A percentile compares a stretch with the other conserved stretches of the same genome.
Conservation (phyloP, 2,797 vertebrate species). For the Fistularia commersonii region DNA sequence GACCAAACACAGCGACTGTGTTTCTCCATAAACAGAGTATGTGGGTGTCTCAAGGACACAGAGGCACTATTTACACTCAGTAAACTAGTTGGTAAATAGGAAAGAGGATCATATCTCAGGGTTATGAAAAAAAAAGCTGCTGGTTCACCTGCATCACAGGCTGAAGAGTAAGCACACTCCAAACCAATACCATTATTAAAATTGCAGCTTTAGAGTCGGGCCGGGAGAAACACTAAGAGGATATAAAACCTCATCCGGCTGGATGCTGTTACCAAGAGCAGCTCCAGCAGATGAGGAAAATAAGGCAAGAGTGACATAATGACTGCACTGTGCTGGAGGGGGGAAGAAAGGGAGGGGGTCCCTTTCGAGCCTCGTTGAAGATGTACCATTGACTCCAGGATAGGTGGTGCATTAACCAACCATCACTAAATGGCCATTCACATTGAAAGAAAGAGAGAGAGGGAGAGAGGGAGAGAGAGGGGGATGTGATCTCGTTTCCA, state of each 20-base stretch:
- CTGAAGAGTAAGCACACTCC: slow-evolving; percentile 15
- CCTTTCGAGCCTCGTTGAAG: slow-evolving; percentile 37
- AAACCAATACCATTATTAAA: slow-evolving; percentile 41
- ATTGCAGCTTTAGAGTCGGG: slow-evolving; percentile 42
- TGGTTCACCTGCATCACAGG: slow-evolving; percentile 30
- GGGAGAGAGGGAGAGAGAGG: no score
- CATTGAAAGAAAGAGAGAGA: slow-evolving; percentile 2
- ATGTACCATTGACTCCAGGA: slow-evolving; percentile 27
- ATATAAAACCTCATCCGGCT: no score
- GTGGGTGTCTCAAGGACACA: slow-evolving; percentile 59
- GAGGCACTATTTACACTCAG: slow-evolving; percentile 40
- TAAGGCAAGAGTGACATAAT: slow-evolving; percentile 29
- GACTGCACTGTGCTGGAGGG: slow-evolving; percentile 36
- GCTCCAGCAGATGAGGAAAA: slow-evolving; percentile 35
- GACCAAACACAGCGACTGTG: slow-evolving; percentile 26
- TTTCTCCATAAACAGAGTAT: slow-evolving; percentile 56
- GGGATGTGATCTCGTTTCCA: slow-evolving; percentile 2
- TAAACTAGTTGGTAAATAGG: slow-evolving; percentile 26
- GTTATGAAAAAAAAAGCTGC: not conserved
- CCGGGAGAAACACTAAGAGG: slow-evolving; percentile 50
- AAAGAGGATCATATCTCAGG: no score
- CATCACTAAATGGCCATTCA: slow-evolving; percentile 8
- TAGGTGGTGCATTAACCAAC: not conserved
- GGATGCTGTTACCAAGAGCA: no score
- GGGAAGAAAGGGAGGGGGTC: no score